A percentile compares a stretch with the other conserved stretches of the same genome.
phyloP scores from a whole-genome alignment of 1,140 invertebrate species.

The Calycopis cecrops region DNA sequence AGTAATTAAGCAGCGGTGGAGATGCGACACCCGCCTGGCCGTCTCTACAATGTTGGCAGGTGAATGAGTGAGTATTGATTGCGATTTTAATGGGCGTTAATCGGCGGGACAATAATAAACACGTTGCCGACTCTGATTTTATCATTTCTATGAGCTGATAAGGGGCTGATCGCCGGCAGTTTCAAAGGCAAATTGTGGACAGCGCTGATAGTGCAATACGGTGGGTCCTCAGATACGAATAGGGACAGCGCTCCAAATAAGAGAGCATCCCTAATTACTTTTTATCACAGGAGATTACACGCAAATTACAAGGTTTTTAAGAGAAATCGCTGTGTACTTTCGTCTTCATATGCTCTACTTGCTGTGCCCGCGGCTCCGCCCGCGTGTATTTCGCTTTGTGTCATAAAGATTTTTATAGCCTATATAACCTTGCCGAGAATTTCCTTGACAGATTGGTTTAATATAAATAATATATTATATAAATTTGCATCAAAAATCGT shows the following conservation, averaged over 20 bases:
- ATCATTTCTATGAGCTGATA: conserved; percentile 66
- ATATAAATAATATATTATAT: no score
- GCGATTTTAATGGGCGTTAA: conserved; percentile 70
- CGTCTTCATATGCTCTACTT: no score
- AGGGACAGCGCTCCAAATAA: conserved; percentile 21
- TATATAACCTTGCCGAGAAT: no score
- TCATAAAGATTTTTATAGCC: no score
- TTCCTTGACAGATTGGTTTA: no score
- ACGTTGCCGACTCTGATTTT: conserved; percentile 58
- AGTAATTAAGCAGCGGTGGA: conserved; percentile 52
- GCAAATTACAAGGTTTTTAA: neutral
- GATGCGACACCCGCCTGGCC: conserved; percentile 37
- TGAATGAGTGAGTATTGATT: conserved; percentile 68
- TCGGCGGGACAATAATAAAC: conserved; percentile 68
- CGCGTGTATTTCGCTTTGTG: no score
- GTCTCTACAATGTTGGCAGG: conserved; percentile 45
- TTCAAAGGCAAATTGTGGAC: conserved; percentile 68
- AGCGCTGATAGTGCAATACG: conserved; percentile 45
- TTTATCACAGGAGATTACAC: conserved; percentile 5
- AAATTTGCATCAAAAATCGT: no score
- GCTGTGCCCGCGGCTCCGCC: no score
- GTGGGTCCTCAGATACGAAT: conserved; percentile 38
- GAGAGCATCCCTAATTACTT: conserved; percentile 24
- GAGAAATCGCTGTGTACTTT: no score
- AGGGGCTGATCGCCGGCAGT: conserved; percentile 56